Conservation (phyloP, 2,113 vertebrate species). For the Silurus glanis region DNA sequence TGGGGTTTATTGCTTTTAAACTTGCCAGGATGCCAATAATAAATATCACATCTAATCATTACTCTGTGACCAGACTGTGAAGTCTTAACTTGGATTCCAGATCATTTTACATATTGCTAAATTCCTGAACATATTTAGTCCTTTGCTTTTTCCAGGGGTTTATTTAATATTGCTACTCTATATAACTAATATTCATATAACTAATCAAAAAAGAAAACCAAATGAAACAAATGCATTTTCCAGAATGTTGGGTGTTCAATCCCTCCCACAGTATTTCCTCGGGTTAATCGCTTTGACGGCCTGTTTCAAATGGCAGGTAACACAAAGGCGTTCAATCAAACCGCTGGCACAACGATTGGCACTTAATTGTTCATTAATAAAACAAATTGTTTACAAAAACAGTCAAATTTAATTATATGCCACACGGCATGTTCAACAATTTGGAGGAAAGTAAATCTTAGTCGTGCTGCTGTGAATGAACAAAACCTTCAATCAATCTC, state of each 20-base stretch:
- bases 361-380: conserved; percentile 40
- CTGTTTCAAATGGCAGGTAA: conserved; percentile 26
- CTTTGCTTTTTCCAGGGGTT: not conserved
- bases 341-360: conserved; percentile 15
- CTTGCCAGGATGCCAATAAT: not conserved
- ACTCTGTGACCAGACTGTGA: not conserved
- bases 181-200: not conserved
- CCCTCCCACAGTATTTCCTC: not conserved
- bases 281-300: conserved; percentile 31
- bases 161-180: not conserved
- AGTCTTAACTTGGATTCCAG: not conserved
- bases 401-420: conserved; percentile 28
- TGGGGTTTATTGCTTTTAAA: conserved; percentile 16
- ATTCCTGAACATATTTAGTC: not conserved
- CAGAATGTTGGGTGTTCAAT: not conserved
- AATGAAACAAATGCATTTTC: not conserved
- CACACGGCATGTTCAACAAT: conserved; percentile 2
- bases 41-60: not conserved
- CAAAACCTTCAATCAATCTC: conserved; percentile 11
- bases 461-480: conserved; percentile 4
- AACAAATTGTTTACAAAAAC: conserved; percentile 31
- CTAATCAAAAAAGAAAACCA: not conserved
- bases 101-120: not conserved
- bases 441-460: conserved; percentile 16
- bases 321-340: conserved; percentile 36